Evolutionary conservation across 2,888 invertebrate genomes (phyloP), one percentile per base, ranked within the genome.

Genomic region (Pachydiplax longipennis): DNA sequence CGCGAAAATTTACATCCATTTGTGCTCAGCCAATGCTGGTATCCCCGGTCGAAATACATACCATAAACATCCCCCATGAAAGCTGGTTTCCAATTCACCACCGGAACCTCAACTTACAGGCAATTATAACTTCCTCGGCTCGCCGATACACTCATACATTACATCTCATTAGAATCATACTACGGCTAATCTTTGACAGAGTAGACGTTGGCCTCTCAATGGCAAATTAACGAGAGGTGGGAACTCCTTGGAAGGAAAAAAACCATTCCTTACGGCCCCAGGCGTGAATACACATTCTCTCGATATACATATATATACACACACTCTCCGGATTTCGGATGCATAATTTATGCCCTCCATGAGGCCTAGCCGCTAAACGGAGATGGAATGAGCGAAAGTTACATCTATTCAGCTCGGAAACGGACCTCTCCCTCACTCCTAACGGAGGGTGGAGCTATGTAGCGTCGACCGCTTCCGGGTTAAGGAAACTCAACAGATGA

Each of bases 151-250:
- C 73, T 87, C 87, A 40, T 61, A 37, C 58, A 87, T 87, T 87
- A 87, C 37, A 61, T 37, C 87, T 87, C 87, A 87, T 87, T 87
- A 87, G 87, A 87, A 87, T n/a, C 87, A 61, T 48, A 37, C 87
- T 22, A n/a, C 61, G 37, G 87, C 73, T 73, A 73, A 73, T 73
- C 73, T 73, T 31, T 73, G 73, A 73, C 73, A 73, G 73, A 73
- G 73, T 25, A 31, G 73, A 73, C 73, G 73, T 73, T 73, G 31
- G 73, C 25, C 73, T 31, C 73, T 73, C 73, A 35, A 61, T 61
- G n/a, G 58, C 87, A 61, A 87, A 87, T 87, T 87, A 87, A 87
- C 61, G 87, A 61, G 87, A 87, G 58, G 61, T 65, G 61, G 87
- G 61, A 87, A 61, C 87, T 37, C 44, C 58, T 83, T 65, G 10